Base-by-base conservation (phyloP, 2,113 vertebrate species). In the Sceloporus undulatus region DNA sequence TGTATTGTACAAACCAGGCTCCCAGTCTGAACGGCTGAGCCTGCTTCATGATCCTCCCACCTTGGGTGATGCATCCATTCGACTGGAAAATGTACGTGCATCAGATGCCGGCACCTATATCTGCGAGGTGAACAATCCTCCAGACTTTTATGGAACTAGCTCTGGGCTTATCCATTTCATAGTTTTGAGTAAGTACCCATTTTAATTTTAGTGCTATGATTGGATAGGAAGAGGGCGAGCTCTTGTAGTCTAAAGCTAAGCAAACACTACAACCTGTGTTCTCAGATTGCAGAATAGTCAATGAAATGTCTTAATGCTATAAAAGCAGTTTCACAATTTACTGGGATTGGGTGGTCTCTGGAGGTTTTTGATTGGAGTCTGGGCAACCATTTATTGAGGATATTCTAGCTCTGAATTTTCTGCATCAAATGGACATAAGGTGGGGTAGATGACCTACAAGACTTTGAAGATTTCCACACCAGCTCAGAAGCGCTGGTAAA, bases 91-190 rank as follows among this genome's bases (percentile, higher is more conserved):
- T 5, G 83, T 95, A 1, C 83, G 29, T 2, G 56, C 95, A 16
- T 96, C 95, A 0, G 96, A 97, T 56, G 94, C 95, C 0, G 97
- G 96, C 66, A 94, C 95, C n/a, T 97, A 97, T 87, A 86, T 96
- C 82, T 97, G 97, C 75, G 94, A 96, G 0, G 92, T 97, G 77
- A 97, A 97, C 73, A 97, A 97, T 87, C 97, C 97, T 0, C 95
- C 95, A 0, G 95, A 97, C 87, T 97, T 97, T 92, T 88, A 93
- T 40, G 95, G 94, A 83, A 96, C 95, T 2, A 93, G 96, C 2
- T 79, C 93, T 79, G 97, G 96, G 70, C 34, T 95, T 27, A 91
- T 97, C 86, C 95, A 96, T 89, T 89, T 97, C 19, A 95, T 94
- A 1, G 97, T 97, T 54, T 93, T 94, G 76, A 88, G 95, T 96